phyloP scores from a whole-genome alignment of 2,888 invertebrate genomes.

The Entomobrya proxima region DNA sequence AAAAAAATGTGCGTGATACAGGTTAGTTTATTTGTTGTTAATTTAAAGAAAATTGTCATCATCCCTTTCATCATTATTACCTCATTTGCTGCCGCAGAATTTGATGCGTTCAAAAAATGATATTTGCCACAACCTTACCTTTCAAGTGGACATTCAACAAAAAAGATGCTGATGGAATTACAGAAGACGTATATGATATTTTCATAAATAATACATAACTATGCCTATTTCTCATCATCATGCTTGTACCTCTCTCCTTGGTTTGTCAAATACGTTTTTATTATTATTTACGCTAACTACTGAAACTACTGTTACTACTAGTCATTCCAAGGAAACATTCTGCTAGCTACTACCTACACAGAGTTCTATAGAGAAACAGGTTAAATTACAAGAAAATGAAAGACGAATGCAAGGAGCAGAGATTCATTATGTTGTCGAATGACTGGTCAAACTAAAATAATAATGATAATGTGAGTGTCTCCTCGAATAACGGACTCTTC shows the following conservation, averaged over 20 bases:
- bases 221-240: too few relatives aligned
- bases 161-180: neutral
- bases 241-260: neutral
- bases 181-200: neutral
- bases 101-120: neutral
- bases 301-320: neutral
- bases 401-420: neutral
- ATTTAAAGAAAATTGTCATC: slow-evolving; percentile 49
- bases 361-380: neutral
- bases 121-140: neutral
- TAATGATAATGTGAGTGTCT: slow-evolving; percentile 12
- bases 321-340: neutral
- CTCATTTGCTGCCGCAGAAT: slow-evolving; percentile 14
- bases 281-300: neutral
- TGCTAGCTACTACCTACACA: too few relatives aligned
- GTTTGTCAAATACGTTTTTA: neutral
- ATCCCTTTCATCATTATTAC: slow-evolving; percentile 54
- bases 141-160: neutral
- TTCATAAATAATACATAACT: too few relatives aligned
- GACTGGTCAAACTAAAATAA: slow-evolving; percentile 16
- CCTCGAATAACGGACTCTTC: slow-evolving; percentile 41
- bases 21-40: slow-evolving; percentile 54
- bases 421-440: slow-evolving; percentile 17
- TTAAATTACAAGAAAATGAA: slow-evolving; percentile 37
- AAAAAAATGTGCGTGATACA: too few relatives aligned